These are phyloP conservation scores for Etia nguti DNA, from an alignment of 2,113 vertebrate genomes.

Conservation along the genomic window DNA sequence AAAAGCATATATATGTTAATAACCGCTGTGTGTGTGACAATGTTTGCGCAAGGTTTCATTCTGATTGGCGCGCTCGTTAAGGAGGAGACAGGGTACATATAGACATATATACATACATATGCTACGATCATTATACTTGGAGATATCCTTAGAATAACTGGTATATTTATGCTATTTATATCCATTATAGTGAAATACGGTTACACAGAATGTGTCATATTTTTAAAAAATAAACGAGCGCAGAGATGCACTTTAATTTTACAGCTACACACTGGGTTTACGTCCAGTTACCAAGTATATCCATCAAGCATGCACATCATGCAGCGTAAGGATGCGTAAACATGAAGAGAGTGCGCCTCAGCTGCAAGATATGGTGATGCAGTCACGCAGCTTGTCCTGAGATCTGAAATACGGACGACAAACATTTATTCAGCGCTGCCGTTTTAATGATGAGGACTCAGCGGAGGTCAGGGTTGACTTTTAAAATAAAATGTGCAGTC, in stretches of 20 bases:
- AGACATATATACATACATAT: background rate
- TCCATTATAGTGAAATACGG: background rate
- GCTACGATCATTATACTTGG: background rate
- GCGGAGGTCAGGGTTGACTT: background rate
- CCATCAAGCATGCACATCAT: background rate
- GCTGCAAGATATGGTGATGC: background rate
- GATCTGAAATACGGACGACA: constrained; percentile 1
- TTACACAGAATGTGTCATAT: background rate
- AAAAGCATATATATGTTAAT: background rate
- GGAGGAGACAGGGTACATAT: background rate
- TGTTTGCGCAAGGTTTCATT: background rate
- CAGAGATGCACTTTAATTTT: rapidly evolving
- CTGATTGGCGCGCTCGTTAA: rapidly evolving
- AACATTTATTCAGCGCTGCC: constrained; percentile 47
- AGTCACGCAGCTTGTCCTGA: background rate
- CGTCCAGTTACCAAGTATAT: background rate
- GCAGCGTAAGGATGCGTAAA: background rate
- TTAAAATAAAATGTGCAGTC: background rate
- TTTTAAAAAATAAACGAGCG: background rate
- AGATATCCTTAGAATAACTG: background rate
- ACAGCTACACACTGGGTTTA: background rate
- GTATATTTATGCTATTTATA: background rate
- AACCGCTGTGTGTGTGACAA: background rate
- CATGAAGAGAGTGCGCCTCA: background rate
- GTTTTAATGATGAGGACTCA: background rate